Percentiles rank a stretch among this genome's conserved stretches.
phyloP scores from a whole-genome alignment of 2,797 vertebrate genomes.

The Rhinoraja longicauda region DNA sequence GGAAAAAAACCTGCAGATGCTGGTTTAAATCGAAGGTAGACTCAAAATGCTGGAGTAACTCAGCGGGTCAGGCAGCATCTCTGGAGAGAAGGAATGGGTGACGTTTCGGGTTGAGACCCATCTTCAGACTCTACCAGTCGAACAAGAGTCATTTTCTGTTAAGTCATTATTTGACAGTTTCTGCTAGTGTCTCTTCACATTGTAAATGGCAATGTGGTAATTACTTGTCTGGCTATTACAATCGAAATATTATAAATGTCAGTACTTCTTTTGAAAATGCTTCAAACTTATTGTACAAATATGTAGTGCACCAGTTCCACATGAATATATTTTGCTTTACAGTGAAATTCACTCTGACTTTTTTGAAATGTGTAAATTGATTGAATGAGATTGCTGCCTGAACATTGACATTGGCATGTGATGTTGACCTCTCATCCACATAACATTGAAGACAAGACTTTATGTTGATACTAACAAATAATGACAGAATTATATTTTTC shows the following conservation, averaged over 20 bases:
- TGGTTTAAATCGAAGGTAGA: no score
- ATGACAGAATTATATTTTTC: not conserved
- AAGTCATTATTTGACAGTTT: not conserved
- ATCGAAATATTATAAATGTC: not conserved
- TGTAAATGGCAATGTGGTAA: conserved; percentile 1
- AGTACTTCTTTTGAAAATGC: not conserved
- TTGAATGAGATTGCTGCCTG: not conserved
- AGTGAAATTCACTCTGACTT: not conserved
- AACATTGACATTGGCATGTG: no score
- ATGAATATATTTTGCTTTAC: not conserved
- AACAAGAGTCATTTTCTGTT: conserved; percentile 4
- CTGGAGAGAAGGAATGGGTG: no score
- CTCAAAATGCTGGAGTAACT: no score
- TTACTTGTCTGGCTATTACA: not conserved
- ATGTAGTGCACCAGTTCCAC: not conserved
- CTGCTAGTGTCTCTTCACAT: not conserved
- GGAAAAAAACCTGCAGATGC: no score
- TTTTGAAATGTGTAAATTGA: not conserved
- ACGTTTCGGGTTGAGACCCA: no score
- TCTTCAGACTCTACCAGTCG: no score
- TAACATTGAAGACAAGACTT: not conserved
- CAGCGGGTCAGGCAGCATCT: no score
- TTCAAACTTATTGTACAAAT: conserved; percentile 1
- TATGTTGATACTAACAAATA: not conserved
- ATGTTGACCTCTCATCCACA: not conserved